Conservation (phyloP, 35 echinoderm and acorn worm genomes). For the Stichopus chloronotus region DNA sequence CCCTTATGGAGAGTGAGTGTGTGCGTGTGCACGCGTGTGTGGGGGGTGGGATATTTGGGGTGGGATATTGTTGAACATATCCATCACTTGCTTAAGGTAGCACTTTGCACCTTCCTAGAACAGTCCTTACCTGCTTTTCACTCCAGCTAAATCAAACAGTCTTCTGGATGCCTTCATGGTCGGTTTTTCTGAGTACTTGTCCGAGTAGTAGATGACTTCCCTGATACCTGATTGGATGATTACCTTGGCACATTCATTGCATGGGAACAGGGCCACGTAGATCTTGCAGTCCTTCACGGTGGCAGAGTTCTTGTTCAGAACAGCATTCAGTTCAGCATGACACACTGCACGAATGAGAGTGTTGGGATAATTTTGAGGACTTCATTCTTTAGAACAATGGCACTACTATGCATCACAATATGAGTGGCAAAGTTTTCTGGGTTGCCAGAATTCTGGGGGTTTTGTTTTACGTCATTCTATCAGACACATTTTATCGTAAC, state of each 20-base stretch:
- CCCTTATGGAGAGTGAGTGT: too few species aligned
- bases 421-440: neutral
- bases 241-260: slow-evolving; percentile 96
- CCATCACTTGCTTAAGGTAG: too few species aligned
- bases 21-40: too few species aligned
- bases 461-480: neutral
- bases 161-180: slow-evolving; percentile 81
- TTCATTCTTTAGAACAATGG: neutral
- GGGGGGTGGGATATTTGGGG: too few species aligned
- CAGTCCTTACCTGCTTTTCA: slow-evolving; percentile 68
- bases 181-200: slow-evolving; percentile 81
- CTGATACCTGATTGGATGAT: slow-evolving; percentile 94
- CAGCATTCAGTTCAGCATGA: slow-evolving; percentile 97
- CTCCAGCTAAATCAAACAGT: slow-evolving; percentile 71
- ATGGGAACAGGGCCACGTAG: slow-evolving; percentile 94
- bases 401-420: neutral
- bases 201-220: slow-evolving; percentile 78
- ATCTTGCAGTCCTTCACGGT: slow-evolving; percentile 88
- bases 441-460: too few species aligned
- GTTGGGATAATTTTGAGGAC: neutral
- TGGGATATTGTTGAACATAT: too few species aligned
- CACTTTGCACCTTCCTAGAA: neutral
- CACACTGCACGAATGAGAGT: slow-evolving; percentile 60
- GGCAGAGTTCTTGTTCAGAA: slow-evolving; percentile 92
- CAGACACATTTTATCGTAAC: too few species aligned